Conservation (phyloP, 2,113 vertebrate genomes). For the Macaca mulatta region DNA sequence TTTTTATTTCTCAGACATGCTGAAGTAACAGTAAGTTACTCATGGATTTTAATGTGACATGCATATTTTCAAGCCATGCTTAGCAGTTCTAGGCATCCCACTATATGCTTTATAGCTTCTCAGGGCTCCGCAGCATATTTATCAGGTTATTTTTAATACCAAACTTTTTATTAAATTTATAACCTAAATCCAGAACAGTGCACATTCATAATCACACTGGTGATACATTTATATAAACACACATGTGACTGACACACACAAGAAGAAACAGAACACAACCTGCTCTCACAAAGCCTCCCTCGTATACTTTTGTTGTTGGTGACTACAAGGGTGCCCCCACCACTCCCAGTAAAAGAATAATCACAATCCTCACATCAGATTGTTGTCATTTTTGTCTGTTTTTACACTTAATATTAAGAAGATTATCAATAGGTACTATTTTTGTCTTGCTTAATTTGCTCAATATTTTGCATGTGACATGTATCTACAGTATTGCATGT, state of each 20-base stretch:
- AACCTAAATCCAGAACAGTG: not conserved
- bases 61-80: not conserved
- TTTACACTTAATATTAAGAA: not conserved
- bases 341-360: fast-evolving
- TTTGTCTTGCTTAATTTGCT: not conserved
- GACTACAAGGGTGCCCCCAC: fast-evolving
- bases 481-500: not conserved
- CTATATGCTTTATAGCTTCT: not conserved
- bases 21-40: constrained; percentile 6
- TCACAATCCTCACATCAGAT: not conserved
- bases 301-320: not conserved
- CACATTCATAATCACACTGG: not conserved
- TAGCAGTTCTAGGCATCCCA: not conserved
- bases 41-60: constrained; percentile 31
- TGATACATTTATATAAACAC: not conserved
- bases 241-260: fast-evolving
- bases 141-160: not conserved
- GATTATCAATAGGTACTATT: not conserved
- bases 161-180: not conserved
- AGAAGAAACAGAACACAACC: not conserved
- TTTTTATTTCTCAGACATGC: constrained; percentile 38
- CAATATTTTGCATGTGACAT: not conserved
- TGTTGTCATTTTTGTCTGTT: not conserved
- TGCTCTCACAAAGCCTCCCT: not conserved
- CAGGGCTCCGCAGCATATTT: not conserved